phyloP scores from a whole-genome alignment of 1,140 invertebrate species.

The Camponotus floridanus region DNA sequence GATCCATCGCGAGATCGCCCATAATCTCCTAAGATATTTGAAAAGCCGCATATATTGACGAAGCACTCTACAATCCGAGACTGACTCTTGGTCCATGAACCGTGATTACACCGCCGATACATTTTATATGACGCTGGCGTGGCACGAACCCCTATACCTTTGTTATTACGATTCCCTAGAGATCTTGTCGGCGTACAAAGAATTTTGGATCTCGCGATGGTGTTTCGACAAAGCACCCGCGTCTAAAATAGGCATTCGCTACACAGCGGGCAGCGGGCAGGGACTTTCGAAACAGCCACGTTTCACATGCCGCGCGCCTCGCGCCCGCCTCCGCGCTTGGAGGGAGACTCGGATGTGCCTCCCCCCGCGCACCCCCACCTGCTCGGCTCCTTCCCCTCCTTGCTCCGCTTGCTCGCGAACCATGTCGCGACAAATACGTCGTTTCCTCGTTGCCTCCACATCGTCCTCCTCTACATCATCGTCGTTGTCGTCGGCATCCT shows the following conservation, averaged over 20 bases:
- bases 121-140: not conserved
- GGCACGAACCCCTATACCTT: not conserved
- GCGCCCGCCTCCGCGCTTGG: slow-evolving; percentile 63
- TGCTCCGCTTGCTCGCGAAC: slow-evolving; percentile 9
- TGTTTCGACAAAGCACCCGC: slow-evolving; percentile 43
- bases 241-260: slow-evolving; percentile 72
- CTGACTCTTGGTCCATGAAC: not conserved
- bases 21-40: too few relatives aligned
- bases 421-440: slow-evolving; percentile 70
- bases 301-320: slow-evolving; percentile 69
- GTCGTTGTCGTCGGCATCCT: not conserved
- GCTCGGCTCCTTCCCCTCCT: not conserved
- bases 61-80: not conserved
- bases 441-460: slow-evolving; percentile 62
- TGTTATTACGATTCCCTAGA: not conserved
- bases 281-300: slow-evolving; percentile 76
- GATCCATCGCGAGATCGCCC: too few relatives aligned
- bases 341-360: slow-evolving; percentile 70
- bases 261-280: slow-evolving; percentile 38
- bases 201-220: not conserved
- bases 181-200: not conserved
- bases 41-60: too few relatives aligned
- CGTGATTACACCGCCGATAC: too few relatives aligned
- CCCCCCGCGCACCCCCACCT: slow-evolving; percentile 8
- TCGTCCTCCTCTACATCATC: not conserved